Percentiles rank a stretch among this genome's conserved stretches.
Evolutionary conservation across 2,113 vertebrate genomes (phyloP).

Genomic region (Raja brachyura): DNA sequence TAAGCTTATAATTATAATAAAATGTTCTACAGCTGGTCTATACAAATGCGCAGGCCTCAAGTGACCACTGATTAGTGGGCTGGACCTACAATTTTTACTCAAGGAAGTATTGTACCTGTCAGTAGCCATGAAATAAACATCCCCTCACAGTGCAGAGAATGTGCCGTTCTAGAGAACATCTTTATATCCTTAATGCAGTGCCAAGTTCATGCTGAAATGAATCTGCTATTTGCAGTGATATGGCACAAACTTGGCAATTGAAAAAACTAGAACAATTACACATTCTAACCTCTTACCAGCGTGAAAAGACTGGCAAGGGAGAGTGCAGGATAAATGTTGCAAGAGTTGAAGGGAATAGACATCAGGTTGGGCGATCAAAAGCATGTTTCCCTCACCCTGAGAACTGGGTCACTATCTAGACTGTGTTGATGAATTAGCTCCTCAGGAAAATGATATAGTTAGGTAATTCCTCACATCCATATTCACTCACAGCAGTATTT

Average conservation of each 20-base stretch:
- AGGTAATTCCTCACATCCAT: neutral
- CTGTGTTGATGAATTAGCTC: neutral
- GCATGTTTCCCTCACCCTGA: neutral
- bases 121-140: neutral
- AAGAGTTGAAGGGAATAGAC: neutral
- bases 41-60: conserved; percentile 4
- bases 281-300: neutral
- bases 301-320: conserved; percentile 10
- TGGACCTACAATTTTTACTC: conserved; percentile 16
- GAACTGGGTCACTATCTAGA: neutral
- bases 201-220: conserved; percentile 27
- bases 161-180: conserved; percentile 14
- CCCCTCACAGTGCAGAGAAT: neutral
- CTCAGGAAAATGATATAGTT: neutral
- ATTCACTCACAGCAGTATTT: neutral
- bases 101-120: conserved; percentile 17
- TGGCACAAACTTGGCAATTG: conserved; percentile 33
- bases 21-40: conserved; percentile 14
- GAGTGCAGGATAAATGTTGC: neutral
- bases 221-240: conserved; percentile 17
- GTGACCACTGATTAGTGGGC: conserved; percentile 22
- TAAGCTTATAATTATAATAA: conserved; percentile 32
- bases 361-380: neutral
- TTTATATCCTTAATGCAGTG: neutral
- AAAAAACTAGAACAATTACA: neutral